Evolutionary conservation across 1,140 invertebrate genomes (phyloP).

Genomic region (Pectinophora gossypiella): DNA sequence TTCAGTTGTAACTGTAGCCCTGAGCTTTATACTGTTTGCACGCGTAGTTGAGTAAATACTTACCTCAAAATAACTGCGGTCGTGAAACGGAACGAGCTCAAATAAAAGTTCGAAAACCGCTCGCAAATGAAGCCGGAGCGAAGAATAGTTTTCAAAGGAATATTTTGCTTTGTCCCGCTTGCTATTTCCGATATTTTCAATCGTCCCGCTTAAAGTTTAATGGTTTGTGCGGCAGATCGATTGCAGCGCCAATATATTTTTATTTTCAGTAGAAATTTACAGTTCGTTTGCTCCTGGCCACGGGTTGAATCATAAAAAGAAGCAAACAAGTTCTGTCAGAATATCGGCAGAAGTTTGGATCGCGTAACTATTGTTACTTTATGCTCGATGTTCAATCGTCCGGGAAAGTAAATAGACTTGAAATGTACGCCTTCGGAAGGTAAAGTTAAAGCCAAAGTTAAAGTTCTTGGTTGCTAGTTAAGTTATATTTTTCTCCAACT

Average conservation of each 20-base stretch:
- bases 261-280: constrained; percentile 48
- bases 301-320: constrained; percentile 23
- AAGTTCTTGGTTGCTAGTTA: no score
- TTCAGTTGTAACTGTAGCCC: no score
- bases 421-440: no score
- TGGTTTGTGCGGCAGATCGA: constrained; percentile 45
- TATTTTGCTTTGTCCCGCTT: constrained; percentile 35
- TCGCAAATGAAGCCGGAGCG: constrained; percentile 21
- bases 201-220: constrained; percentile 45
- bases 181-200: constrained; percentile 43
- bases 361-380: constrained; percentile 20
- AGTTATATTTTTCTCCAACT: no score
- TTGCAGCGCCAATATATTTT: constrained; percentile 52
- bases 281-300: constrained; percentile 42
- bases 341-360: constrained; percentile 4
- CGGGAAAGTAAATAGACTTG: constrained; percentile 9
- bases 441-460: no score
- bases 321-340: constrained; percentile 10
- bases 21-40: no score
- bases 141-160: constrained; percentile 39
- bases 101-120: constrained; percentile 20
- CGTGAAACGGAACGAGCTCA: constrained; percentile 15
- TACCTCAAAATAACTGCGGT: background rate
- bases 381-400: constrained; percentile 15
- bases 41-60: background rate